These are phyloP conservation scores for Bothrops jararaca DNA, from an alignment of 2,113 vertebrate species.

Conservation along the genomic window DNA sequence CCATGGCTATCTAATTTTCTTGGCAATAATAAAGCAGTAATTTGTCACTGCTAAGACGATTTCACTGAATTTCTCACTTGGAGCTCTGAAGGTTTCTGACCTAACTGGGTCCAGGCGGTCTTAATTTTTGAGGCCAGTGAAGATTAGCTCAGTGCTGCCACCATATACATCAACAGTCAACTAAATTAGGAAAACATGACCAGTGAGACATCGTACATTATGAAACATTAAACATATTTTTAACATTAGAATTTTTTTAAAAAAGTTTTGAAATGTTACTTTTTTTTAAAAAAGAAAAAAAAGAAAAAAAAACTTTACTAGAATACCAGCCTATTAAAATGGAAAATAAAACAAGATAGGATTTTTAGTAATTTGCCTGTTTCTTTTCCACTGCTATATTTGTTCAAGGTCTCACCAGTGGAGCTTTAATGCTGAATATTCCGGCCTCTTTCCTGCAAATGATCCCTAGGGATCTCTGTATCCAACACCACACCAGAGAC, in stretches of 20 bases:
- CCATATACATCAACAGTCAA: neutral
- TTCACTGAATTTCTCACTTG: neutral
- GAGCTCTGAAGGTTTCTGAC: neutral
- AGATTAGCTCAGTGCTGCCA: neutral
- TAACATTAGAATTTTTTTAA: neutral
- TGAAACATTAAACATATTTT: neutral
- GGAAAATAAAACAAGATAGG: neutral
- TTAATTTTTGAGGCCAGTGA: neutral
- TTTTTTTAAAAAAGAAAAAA: neutral
- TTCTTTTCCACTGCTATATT: neutral
- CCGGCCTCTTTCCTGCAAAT: slow-evolving; percentile 19
- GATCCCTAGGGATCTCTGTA: neutral
- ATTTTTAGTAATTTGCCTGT: neutral
- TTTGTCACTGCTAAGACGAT: neutral
- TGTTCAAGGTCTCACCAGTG: neutral
- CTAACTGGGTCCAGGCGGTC: neutral
- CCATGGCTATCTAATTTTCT: neutral
- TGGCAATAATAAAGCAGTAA: neutral
- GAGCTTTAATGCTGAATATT: neutral
- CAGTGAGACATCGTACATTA: neutral
- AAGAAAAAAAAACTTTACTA: neutral
- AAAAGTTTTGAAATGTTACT: neutral
- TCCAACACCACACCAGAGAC: neutral
- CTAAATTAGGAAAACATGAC: neutral
- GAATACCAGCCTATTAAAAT: neutral